A percentile compares a stretch with the other conserved stretches of the same genome.
Conservation (phyloP, 2,113 vertebrate genomes). For the Struthidea cinerea region DNA sequence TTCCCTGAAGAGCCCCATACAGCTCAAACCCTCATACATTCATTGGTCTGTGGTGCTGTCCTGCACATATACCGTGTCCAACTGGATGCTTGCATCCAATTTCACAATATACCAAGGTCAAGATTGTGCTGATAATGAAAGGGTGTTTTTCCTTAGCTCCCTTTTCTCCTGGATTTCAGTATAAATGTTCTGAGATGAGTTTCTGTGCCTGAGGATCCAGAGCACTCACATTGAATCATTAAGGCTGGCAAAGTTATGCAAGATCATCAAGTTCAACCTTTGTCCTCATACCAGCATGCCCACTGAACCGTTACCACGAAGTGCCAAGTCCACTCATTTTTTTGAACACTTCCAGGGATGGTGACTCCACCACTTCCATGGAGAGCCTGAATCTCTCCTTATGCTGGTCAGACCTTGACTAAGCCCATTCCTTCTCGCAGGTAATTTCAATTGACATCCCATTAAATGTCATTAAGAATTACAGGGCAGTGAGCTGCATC, state of each 20-base stretch:
- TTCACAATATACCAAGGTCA: background rate
- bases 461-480: background rate
- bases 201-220: background rate
- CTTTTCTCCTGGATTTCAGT: background rate
- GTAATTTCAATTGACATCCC: background rate
- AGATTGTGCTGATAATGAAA: background rate
- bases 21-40: background rate
- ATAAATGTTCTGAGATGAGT: background rate
- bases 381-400: background rate
- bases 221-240: background rate
- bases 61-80: background rate
- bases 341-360: background rate
- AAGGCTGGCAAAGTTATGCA: background rate
- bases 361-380: background rate
- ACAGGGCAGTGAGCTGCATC: background rate
- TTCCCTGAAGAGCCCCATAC: background rate
- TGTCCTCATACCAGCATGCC: background rate
- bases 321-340: background rate
- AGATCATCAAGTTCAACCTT: background rate
- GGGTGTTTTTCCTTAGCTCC: background rate
- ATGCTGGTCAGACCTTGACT: background rate
- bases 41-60: background rate
- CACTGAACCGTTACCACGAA: accelerated
- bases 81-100: background rate
- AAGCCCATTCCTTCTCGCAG: background rate